A percentile compares a stretch with the other conserved stretches of the same genome.
These are phyloP conservation scores for Polypedilum vanderplanki DNA, from an alignment of 1,140 invertebrate genomes.

Conservation along the genomic window DNA sequence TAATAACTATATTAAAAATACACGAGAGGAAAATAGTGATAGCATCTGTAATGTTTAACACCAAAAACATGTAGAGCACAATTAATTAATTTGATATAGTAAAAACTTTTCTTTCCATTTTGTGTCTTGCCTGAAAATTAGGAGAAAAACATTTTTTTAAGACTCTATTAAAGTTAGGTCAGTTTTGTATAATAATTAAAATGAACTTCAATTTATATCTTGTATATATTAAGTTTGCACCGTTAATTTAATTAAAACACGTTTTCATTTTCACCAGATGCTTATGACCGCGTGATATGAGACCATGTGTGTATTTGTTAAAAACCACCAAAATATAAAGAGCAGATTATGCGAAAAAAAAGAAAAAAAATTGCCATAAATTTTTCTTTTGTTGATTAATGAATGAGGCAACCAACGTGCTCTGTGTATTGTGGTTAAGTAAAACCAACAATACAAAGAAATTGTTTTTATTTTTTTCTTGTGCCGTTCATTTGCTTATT, in stretches of 20 bases:
- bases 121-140: background rate
- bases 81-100: background rate
- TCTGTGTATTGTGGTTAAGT: background rate
- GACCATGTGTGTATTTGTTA: background rate
- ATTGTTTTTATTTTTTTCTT: no score
- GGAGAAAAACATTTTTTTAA: background rate
- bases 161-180: constrained; percentile 1
- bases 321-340: background rate
- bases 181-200: background rate
- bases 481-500: no score
- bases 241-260: constrained; percentile 24
- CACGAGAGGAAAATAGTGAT: no score
- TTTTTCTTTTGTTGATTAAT: constrained; percentile 25
- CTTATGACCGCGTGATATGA: background rate
- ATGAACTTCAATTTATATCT: constrained; percentile 7
- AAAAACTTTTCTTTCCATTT: background rate
- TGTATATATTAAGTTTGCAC: background rate
- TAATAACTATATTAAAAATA: no score
- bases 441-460: no score
- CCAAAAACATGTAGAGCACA: background rate
- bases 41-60: background rate
- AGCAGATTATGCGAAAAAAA: no score
- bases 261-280: background rate
- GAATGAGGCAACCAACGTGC: background rate
- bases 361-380: background rate